Base-by-base conservation (phyloP, 2,113 vertebrate genomes). In the Osmerus eperlanus region DNA sequence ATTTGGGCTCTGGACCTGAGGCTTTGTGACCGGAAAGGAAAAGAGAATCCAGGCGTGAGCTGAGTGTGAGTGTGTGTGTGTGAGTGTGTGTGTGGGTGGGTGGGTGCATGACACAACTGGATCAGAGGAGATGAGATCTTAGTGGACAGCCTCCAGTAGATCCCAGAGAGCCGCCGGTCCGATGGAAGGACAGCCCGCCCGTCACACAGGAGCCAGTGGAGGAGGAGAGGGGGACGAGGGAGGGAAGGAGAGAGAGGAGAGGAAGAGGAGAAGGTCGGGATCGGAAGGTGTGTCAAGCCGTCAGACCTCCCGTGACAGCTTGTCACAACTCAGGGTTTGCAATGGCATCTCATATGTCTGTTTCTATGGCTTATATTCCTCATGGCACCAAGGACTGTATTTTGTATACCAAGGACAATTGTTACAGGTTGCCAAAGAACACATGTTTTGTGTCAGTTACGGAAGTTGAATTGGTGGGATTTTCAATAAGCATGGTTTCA, bases 171-270 rank as follows among this genome's bases (percentile, higher is more conserved):
- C n/a, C 3, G 41, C 16, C 23, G 23, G 23, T 54, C 41, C 59
- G 68, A 91, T 87, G 88, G 88, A 89, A 65, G 76, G 73, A 74
- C 77, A 81, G 52, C 3, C 65, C 2, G 32, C 54, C 29, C 4
- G 0, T 74, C 25, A 59, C 58, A 65, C n/a, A 0, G 80, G 66
- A 67, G 73, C 68, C 69, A 79, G 89, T 85, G 23, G 89, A 81
- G 78, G 77, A 64, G 9, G 59, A 61, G 2, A 77, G 53, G 23
- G 16, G 13, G 25, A 55, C 19, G 58, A 60, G 28, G 62, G 29
- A 36, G 62, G 62, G 18, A 16, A 29, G 62, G 28, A 36, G 62
- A 16, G 67, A 82, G 77, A 54, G 0, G 41, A 47, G 41, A 47
- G 41, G 41, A 47, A 12, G 41, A 47, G 41, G 41, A 47, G 41